Percentiles rank a stretch among this genome's conserved stretches.
These are phyloP conservation scores for Falco concolor DNA, from an alignment of 2,797 vertebrate species.

Conservation along the genomic window DNA sequence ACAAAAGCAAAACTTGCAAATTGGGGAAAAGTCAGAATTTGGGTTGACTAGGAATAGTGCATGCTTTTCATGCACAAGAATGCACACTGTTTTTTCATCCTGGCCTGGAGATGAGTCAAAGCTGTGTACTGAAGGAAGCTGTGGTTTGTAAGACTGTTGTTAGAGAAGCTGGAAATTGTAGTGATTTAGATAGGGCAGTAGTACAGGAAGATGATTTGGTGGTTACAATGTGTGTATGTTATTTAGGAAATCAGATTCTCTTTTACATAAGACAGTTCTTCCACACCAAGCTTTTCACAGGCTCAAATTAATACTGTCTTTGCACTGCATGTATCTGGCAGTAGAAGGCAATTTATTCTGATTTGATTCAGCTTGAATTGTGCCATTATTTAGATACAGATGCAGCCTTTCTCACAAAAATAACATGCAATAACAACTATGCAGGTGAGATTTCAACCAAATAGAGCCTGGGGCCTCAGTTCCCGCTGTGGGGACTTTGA, in stretches of 20 bases:
- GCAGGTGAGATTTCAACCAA: not conserved
- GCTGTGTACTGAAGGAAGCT: not conserved
- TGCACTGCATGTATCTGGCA: not conserved
- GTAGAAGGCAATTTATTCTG: not conserved
- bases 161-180: slow-evolving; percentile 10
- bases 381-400: not conserved
- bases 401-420: not conserved
- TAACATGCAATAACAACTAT: not conserved
- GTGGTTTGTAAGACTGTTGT: not conserved
- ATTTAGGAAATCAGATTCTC: slow-evolving; percentile 27
- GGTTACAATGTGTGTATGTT: not conserved
- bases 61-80: not conserved
- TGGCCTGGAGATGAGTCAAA: not conserved
- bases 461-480: not conserved
- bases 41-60: not conserved
- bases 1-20: not conserved
- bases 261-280: slow-evolving; percentile 41
- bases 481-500: not conserved
- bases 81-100: not conserved
- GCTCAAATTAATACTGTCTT: not conserved
- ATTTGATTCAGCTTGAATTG: not conserved
- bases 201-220: not conserved
- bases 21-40: not conserved
- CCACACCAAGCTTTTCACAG: not conserved
- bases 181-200: slow-evolving; percentile 4